phyloP scores from a whole-genome alignment of 2,888 invertebrate genomes.

The Hypomecis punctinalis region DNA sequence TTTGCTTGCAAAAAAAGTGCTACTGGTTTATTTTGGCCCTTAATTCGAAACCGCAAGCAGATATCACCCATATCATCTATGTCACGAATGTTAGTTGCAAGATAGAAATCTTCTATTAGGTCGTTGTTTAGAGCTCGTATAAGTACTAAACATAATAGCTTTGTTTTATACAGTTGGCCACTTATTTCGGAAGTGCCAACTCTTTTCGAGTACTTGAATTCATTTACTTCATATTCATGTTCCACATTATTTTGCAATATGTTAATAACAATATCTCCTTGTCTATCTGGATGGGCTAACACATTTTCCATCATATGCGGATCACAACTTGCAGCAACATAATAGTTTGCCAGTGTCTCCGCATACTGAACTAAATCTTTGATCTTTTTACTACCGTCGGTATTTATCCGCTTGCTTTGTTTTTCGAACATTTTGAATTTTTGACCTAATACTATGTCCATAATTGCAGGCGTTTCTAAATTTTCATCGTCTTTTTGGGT shows the following conservation, averaged over 20 bases:
- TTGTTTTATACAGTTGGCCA: constrained; percentile 5
- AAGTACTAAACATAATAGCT: neutral
- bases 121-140: constrained; percentile 2
- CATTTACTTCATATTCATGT: neutral
- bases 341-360: neutral
- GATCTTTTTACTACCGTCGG: neutral
- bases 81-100: neutral
- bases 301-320: neutral
- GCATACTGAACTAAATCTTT: neutral
- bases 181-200: neutral
- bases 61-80: constrained; percentile 3
- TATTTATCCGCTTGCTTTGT: neutral
- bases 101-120: neutral
- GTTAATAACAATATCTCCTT: neutral
- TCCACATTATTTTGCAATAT: constrained; percentile 4
- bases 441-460: constrained; percentile 2
- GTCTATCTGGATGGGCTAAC: neutral
- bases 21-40: neutral
- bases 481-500: neutral
- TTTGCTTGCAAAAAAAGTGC: constrained; percentile 4
- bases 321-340: neutral
- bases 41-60: neutral
- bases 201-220: constrained; percentile 3
- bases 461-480: neutral
- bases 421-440: constrained; percentile 2